Evolutionary conservation across 2,113 vertebrate species (phyloP).

Genomic region (Loxodonta africana): DNA sequence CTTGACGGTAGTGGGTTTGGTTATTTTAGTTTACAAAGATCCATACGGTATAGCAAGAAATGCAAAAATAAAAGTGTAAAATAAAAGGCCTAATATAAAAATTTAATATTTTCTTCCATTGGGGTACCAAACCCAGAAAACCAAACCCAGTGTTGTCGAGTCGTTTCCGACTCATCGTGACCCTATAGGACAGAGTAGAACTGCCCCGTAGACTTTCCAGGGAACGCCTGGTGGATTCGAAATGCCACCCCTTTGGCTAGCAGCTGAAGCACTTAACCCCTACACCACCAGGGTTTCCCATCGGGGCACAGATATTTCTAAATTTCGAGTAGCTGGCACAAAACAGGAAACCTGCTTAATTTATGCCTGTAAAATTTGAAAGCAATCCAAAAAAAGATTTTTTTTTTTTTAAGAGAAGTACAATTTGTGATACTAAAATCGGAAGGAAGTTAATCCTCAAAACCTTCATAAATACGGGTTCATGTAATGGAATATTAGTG

Average conservation of each 20-base stretch:
- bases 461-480: neutral
- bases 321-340: neutral
- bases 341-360: neutral
- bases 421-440: constrained; percentile 11
- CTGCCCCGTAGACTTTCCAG: no score
- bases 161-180: no score
- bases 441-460: neutral
- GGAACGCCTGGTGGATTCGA: no score
- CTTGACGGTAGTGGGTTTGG: no score
- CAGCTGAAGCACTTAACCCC: no score
- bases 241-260: neutral
- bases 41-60: constrained; percentile 54
- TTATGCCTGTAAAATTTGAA: constrained; percentile 36
- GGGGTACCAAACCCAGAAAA: neutral
- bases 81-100: neutral
- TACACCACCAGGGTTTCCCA: no score
- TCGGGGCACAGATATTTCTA: neutral
- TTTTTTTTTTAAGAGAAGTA: neutral
- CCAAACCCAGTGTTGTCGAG: no score
- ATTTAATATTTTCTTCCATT: constrained; percentile 8
- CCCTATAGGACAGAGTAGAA: no score
- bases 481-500: neutral
- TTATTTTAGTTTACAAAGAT: neutral
- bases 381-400: neutral
- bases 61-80: constrained; percentile 8